Percentiles rank a stretch among this genome's conserved stretches.
Evolutionary conservation across 2,888 invertebrate genomes (phyloP).

Genomic region (Philereme vetulata): DNA sequence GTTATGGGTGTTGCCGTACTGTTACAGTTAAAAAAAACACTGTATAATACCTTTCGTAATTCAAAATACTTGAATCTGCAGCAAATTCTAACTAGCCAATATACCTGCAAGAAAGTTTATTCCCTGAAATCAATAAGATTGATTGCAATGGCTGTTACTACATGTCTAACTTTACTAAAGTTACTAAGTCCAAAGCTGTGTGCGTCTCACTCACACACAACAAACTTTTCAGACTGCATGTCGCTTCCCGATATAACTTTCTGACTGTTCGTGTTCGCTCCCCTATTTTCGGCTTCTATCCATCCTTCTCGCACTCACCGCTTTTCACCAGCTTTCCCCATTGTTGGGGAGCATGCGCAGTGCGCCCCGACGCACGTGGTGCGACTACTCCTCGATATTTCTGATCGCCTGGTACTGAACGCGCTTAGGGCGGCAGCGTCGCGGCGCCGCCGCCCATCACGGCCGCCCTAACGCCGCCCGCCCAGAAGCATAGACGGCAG

Average conservation of each 20-base stretch:
- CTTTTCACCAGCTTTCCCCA: constrained; percentile 72
- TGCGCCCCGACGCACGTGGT: constrained; percentile 73
- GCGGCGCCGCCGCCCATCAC: constrained; percentile 77
- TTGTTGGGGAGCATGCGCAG: constrained; percentile 69
- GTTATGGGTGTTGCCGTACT: too few relatives aligned
- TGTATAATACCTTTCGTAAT: too few relatives aligned
- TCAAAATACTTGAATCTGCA: too few relatives aligned
- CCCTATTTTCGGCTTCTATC: constrained; percentile 61
- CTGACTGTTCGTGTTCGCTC: constrained; percentile 58
- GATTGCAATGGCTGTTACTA: constrained; percentile 10
- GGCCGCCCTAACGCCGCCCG: constrained; percentile 68
- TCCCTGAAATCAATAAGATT: neutral
- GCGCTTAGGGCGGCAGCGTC: constrained; percentile 80
- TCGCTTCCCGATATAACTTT: constrained; percentile 74
- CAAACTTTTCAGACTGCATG: constrained; percentile 79
- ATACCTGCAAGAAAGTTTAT: neutral
- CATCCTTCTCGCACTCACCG: constrained; percentile 59
- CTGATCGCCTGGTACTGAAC: constrained; percentile 79
- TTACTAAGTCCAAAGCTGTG: constrained; percentile 26
- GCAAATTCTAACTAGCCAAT: too few relatives aligned
- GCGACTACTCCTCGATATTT: constrained; percentile 52
- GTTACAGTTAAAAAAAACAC: too few relatives aligned
- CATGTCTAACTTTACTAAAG: constrained; percentile 21
- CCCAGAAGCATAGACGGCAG: constrained; percentile 75
- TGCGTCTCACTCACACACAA: constrained; percentile 46